Conservation (phyloP, 2,797 vertebrate genomes). For the Paramormyrops hopkinsi region DNA sequence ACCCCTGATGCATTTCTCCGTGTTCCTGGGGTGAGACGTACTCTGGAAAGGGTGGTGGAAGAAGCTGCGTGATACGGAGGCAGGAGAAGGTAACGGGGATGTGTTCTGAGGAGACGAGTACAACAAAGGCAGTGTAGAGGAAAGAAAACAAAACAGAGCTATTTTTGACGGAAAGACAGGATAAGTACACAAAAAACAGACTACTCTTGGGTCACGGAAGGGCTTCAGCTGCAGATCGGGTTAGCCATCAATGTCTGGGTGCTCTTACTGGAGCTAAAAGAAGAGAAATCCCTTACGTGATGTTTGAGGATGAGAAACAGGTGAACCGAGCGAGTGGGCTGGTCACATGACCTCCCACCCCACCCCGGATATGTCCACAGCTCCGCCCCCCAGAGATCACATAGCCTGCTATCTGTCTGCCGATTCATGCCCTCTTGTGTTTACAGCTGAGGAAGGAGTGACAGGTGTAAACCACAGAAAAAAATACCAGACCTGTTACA, state of each 20-base stretch:
- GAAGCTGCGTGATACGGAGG: neutral
- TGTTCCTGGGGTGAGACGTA: neutral
- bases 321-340: neutral
- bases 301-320: neutral
- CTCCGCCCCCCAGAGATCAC: neutral
- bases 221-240: neutral
- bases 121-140: neutral
- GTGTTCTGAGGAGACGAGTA: neutral
- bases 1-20: neutral
- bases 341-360: neutral
- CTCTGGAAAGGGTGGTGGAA: neutral
- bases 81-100: neutral
- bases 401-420: neutral
- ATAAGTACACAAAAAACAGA: neutral
- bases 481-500: slow-evolving; percentile 28
- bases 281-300: neutral
- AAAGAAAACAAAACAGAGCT: neutral
- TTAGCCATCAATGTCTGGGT: neutral
- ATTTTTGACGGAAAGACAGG: neutral
- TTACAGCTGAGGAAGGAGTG: neutral
- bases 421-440: neutral
- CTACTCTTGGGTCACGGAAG: neutral
- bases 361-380: neutral
- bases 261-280: neutral
- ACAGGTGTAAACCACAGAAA: neutral